These are phyloP conservation scores for Tapera naevia DNA, from an alignment of 2,797 vertebrate species.

Conservation along the genomic window DNA sequence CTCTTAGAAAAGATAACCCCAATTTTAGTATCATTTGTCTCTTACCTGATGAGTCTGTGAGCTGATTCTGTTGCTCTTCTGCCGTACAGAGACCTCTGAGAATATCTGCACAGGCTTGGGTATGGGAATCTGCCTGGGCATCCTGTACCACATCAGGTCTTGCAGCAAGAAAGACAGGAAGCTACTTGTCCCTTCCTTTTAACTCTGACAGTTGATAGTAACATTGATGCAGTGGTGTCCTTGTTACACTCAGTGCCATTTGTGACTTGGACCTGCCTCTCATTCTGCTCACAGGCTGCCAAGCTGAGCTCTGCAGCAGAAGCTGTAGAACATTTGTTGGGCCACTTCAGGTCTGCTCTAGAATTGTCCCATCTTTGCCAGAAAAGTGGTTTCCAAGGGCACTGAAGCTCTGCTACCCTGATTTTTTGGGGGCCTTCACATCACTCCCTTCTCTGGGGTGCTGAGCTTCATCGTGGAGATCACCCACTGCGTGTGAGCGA, in stretches of 20 bases:
- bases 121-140: background rate
- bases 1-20: background rate
- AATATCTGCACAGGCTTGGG: background rate
- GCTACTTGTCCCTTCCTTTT: background rate
- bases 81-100: background rate
- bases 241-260: background rate
- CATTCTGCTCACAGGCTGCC: background rate
- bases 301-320: background rate
- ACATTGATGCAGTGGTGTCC: background rate
- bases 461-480: background rate
- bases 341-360: background rate
- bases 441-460: background rate
- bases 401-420: background rate
- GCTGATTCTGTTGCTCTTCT: constrained; percentile 1
- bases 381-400: background rate
- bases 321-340: background rate
- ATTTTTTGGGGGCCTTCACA: background rate
- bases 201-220: background rate
- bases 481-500: background rate
- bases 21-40: background rate
- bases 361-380: background rate
- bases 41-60: background rate
- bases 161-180: background rate
- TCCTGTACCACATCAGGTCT: background rate
- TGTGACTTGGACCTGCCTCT: background rate